Evolutionary conservation across 2,888 invertebrate species (phyloP).

Genomic region (Eilema caniola): DNA sequence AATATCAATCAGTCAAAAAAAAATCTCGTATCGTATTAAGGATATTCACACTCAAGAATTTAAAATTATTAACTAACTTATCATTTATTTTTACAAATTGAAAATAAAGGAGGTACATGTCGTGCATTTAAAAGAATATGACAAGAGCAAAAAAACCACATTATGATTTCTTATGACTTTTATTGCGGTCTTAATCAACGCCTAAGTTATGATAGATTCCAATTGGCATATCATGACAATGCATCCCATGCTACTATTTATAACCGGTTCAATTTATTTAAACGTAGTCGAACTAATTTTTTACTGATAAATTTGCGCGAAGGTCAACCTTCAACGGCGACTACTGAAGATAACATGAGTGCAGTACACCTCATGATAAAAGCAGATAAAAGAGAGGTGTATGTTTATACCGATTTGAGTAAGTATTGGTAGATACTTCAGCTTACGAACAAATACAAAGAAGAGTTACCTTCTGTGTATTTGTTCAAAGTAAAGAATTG

Average conservation of each 20-base stretch:
- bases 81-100: no score
- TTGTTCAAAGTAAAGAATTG: no score
- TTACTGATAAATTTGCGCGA: neutral
- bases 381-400: neutral
- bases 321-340: neutral
- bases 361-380: neutral
- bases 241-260: neutral
- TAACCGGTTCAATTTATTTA: neutral
- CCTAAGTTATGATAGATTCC: neutral
- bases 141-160: neutral
- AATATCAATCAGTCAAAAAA: no score
- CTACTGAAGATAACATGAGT: neutral
- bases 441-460: no score
- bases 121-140: neutral
- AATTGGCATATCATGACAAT: neutral
- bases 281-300: neutral
- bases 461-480: no score
- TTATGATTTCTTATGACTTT: neutral
- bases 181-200: neutral
- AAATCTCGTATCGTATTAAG: no score
- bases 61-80: no score
- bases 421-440: no score
- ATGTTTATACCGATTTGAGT: neutral
- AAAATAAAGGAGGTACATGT: neutral
- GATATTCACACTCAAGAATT: no score